Evolutionary conservation across 2,797 vertebrate species (phyloP).

Genomic region (Loris lydekkerianus): DNA sequence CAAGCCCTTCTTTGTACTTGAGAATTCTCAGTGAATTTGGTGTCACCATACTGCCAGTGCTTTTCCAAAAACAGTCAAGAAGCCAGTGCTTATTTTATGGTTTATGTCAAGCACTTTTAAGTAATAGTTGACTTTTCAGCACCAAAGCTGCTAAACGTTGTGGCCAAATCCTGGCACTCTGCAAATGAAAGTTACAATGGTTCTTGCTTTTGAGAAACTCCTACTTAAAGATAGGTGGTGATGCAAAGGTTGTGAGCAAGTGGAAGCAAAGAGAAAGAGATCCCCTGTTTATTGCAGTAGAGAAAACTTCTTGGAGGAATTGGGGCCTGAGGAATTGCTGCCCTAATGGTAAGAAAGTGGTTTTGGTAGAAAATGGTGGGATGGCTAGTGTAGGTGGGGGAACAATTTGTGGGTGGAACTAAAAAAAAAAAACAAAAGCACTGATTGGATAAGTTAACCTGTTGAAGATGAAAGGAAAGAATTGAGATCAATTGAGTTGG

Average conservation of each 20-base stretch:
- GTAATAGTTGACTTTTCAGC: slow-evolving; percentile 41
- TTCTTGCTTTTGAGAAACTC: slow-evolving; percentile 5
- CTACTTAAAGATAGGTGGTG: background rate
- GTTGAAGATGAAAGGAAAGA: background rate
- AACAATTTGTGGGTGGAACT: background rate
- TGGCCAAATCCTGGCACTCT: background rate
- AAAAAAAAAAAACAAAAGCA: background rate
- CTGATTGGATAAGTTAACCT: background rate
- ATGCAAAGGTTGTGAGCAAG: background rate
- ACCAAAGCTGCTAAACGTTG: background rate
- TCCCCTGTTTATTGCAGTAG: background rate
- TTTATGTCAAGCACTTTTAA: background rate
- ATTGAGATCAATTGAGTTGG: background rate
- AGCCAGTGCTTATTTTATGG: background rate
- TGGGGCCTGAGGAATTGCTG: background rate
- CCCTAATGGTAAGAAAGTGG: background rate
- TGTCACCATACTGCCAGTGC: background rate
- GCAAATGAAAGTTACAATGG: background rate
- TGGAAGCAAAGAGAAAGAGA: background rate
- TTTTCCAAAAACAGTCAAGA: slow-evolving; percentile 15
- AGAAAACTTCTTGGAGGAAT: background rate
- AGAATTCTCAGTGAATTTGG: slow-evolving; percentile 15
- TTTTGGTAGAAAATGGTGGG: background rate
- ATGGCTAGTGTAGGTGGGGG: background rate
- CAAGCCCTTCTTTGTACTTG: background rate